A percentile compares a stretch with the other conserved stretches of the same genome.
Evolutionary conservation across 2,888 invertebrate genomes (phyloP).

Genomic region (Chloromyia formosa): DNA sequence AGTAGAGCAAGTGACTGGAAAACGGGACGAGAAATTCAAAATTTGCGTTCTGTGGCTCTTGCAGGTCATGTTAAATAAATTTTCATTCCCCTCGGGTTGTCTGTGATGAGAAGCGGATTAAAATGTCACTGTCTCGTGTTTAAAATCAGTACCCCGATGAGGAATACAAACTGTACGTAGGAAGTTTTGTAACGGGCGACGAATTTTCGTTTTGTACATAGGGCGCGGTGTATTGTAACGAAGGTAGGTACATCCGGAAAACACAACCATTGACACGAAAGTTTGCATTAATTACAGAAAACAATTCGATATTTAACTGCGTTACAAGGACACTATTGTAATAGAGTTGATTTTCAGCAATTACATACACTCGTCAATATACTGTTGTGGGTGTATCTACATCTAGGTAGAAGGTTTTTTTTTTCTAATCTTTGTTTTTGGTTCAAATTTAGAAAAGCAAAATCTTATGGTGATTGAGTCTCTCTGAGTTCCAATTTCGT

Average conservation of each 20-base stretch:
- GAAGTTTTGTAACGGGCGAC: too few species aligned
- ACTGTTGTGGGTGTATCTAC: too few species aligned
- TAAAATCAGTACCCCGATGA: slow-evolving; percentile 38
- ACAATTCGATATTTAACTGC: not conserved
- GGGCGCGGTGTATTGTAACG: not conserved
- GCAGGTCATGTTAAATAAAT: slow-evolving; percentile 47
- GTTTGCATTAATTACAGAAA: not conserved
- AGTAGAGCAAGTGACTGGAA: not conserved
- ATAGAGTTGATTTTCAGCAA: too few species aligned
- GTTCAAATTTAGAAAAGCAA: too few species aligned
- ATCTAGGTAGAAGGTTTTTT: too few species aligned
- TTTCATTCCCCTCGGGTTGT: slow-evolving; percentile 6
- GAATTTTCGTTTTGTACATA: not conserved
- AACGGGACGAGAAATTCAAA: slow-evolving; percentile 26
- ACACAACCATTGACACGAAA: not conserved
- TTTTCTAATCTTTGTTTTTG: too few species aligned
- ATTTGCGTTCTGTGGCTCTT: slow-evolving; percentile 42
- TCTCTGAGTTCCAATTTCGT: too few species aligned
- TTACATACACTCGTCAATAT: too few species aligned
- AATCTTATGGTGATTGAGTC: too few species aligned
- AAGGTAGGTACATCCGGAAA: not conserved
- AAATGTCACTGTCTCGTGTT: slow-evolving; percentile 38
- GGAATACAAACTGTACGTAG: not conserved
- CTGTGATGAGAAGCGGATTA: slow-evolving; percentile 43
- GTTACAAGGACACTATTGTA: too few species aligned